Evolutionary conservation across 1,140 invertebrate genomes (phyloP).

Genomic region (Diorhabda sublineata): DNA sequence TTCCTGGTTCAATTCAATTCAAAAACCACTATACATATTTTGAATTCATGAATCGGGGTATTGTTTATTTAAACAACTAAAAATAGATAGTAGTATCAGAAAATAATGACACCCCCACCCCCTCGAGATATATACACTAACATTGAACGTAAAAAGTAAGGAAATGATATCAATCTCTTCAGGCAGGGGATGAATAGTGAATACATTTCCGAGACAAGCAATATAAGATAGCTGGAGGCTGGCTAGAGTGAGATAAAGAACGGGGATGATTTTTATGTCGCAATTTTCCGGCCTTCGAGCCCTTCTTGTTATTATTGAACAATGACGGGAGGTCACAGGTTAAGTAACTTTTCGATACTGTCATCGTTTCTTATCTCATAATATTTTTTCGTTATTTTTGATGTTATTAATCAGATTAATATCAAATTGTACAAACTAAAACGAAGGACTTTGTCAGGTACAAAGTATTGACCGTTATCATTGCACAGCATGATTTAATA

Average conservation of each 20-base stretch:
- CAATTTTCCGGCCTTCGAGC: conserved; percentile 41
- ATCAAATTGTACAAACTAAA: no score
- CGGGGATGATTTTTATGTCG: conserved; percentile 38
- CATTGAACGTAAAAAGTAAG: conserved; percentile 14
- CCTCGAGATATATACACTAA: neutral
- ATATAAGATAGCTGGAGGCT: conserved; percentile 30
- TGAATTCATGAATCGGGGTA: no score
- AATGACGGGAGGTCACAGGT: conserved; percentile 38
- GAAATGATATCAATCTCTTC: conserved; percentile 32
- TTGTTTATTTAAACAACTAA: no score
- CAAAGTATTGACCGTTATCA: no score
- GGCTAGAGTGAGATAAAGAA: conserved; percentile 9
- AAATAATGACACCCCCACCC: no score
- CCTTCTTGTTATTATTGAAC: conserved; percentile 29
- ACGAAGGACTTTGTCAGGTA: no score
- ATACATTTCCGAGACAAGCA: conserved; percentile 30
- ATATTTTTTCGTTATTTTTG: neutral
- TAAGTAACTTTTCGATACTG: conserved; percentile 33
- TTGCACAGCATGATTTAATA: no score
- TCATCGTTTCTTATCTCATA: conserved; percentile 7
- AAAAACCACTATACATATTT: no score
- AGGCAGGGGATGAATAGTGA: conserved; percentile 30
- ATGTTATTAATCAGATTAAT: neutral
- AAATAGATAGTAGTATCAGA: no score
- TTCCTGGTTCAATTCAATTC: no score